Conservation (phyloP, 2,797 vertebrate species). For the Microhierax caerulescens region DNA sequence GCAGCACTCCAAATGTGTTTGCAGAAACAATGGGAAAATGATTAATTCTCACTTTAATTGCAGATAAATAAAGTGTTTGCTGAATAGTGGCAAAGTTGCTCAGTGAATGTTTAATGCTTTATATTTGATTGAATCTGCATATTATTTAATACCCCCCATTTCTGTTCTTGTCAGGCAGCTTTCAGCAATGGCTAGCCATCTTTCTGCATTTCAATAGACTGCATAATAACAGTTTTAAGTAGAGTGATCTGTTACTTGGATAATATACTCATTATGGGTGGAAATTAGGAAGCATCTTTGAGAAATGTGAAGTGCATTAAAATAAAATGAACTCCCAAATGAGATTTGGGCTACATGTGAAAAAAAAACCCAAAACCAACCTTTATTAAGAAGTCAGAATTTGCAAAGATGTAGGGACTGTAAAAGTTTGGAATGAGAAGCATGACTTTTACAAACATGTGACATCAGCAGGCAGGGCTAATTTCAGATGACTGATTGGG, state of each 20-base stretch:
- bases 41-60: neutral
- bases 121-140: neutral
- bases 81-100: neutral
- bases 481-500: neutral
- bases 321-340: neutral
- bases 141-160: neutral
- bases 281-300: slow-evolving; percentile 21
- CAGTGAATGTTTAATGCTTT: neutral
- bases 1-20: neutral
- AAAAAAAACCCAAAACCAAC: neutral
- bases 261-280: neutral
- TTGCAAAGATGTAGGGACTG: neutral
- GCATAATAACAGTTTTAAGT: neutral
- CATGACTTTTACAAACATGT: rapidly evolving
- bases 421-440: neutral
- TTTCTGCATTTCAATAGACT: neutral
- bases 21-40: neutral
- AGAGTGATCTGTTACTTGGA: neutral
- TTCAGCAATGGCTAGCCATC: neutral
- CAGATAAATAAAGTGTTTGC: neutral
- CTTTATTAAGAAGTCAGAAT: neutral
- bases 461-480: neutral
- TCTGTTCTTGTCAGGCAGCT: neutral
- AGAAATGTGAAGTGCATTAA: slow-evolving; percentile 13
- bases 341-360: neutral